These are phyloP conservation scores for Drosophila putrida DNA, from an alignment of 2,888 invertebrate species.

Conservation along the genomic window DNA sequence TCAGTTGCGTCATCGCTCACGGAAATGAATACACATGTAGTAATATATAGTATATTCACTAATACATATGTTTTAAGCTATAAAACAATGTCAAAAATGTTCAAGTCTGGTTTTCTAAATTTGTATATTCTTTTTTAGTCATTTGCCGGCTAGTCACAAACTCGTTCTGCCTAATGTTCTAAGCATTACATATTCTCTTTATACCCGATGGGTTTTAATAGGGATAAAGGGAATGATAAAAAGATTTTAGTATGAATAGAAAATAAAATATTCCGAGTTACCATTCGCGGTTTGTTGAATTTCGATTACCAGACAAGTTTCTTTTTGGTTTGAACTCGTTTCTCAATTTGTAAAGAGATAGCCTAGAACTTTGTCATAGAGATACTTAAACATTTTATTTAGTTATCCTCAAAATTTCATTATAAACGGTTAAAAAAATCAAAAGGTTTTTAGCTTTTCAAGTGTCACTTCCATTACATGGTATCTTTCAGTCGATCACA, in stretches of 20 bases:
- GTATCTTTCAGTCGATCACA: not conserved
- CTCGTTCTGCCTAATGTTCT: conserved; percentile 50
- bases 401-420: not conserved
- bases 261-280: not conserved
- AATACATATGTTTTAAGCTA: conserved; percentile 14
- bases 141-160: conserved; percentile 50
- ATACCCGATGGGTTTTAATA: not conserved
- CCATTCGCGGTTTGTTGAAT: too few species aligned
- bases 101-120: conserved; percentile 61
- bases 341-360: not conserved
- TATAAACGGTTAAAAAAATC: too few species aligned
- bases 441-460: too few species aligned
- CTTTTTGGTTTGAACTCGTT: not conserved
- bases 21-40: conserved; percentile 52
- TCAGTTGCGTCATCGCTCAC: conserved; percentile 69
- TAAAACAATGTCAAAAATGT: conserved; percentile 47
- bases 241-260: not conserved
- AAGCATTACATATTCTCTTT: conserved; percentile 9
- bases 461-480: too few species aligned
- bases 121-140: conserved; percentile 21
- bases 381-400: not conserved
- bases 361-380: not conserved
- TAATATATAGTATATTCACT: conserved; percentile 4
- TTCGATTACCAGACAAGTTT: too few species aligned
- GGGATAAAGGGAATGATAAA: not conserved